Conservation (phyloP, 2,888 invertebrate genomes). For the Pasiphila rectangulata region DNA sequence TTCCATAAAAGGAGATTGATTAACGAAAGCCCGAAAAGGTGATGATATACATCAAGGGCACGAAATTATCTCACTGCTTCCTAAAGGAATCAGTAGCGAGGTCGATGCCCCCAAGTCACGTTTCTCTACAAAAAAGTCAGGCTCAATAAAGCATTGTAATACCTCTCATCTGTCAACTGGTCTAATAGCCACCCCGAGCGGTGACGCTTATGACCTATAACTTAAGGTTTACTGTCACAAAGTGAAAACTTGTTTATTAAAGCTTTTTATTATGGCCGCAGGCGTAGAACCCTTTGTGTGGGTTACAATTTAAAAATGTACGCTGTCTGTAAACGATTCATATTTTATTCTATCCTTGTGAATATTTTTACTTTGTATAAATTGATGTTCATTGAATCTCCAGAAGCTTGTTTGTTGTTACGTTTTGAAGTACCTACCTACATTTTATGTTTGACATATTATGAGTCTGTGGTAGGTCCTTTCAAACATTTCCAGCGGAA, state of each 20-base stretch:
- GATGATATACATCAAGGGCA: constrained; percentile 54
- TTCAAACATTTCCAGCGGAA: too few relatives aligned
- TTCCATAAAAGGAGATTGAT: constrained; percentile 44
- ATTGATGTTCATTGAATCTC: constrained; percentile 13
- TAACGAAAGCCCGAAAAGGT: constrained; percentile 50
- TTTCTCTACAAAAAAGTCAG: constrained; percentile 58
- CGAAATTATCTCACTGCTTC: constrained; percentile 54
- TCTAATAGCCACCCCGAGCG: constrained; percentile 58
- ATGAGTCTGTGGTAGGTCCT: too few relatives aligned
- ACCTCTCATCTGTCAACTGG: constrained; percentile 71
- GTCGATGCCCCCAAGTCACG: constrained; percentile 66
- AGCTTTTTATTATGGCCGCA: constrained; percentile 56
- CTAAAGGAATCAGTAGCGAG: constrained; percentile 63
- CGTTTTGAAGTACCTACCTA: constrained; percentile 2
- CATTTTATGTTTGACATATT: constrained; percentile 4
- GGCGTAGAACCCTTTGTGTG: constrained; percentile 54
- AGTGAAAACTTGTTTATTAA: constrained; percentile 60
- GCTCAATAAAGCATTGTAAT: constrained; percentile 67
- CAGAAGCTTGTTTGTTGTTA: constrained; percentile 1
- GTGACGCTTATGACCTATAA: constrained; percentile 60
- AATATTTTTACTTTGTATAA: constrained; percentile 12
- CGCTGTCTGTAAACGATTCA: constrained; percentile 51
- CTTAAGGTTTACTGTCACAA: constrained; percentile 69
- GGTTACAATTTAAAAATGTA: constrained; percentile 48
- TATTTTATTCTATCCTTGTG: constrained; percentile 36